A percentile compares a stretch with the other conserved stretches of the same genome.
These are phyloP conservation scores for Drosophila sp. DNA, from an alignment of 1,140 invertebrate genomes.

Conservation along the genomic window DNA sequence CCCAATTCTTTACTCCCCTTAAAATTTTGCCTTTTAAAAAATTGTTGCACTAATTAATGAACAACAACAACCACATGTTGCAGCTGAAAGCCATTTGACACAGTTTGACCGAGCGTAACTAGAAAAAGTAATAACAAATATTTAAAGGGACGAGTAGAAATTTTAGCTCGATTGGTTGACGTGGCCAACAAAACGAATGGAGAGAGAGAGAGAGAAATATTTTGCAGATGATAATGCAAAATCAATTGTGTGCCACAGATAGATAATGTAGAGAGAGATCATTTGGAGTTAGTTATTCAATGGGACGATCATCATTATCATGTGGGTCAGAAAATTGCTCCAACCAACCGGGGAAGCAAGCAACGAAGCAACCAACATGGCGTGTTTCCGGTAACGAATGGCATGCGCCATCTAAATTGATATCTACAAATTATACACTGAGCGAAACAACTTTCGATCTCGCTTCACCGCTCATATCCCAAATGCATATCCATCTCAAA, in stretches of 20 bases:
- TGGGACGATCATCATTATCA: neutral
- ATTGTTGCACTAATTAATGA: constrained; percentile 38
- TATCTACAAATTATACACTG: constrained; percentile 6
- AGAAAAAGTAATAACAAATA: constrained; percentile 35
- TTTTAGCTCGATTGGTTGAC: neutral
- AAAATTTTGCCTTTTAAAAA: constrained; percentile 7
- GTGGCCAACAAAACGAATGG: neutral
- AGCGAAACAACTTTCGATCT: neutral
- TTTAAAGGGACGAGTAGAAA: neutral
- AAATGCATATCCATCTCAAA: too few species aligned
- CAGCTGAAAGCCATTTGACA: constrained; percentile 76
- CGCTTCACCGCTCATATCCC: too few species aligned
- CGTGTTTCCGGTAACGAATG: constrained; percentile 12
- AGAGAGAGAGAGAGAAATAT: neutral
- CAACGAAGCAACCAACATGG: constrained; percentile 20
- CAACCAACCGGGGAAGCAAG: neutral
- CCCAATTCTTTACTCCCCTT: constrained; percentile 8
- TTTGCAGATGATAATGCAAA: constrained; percentile 4
- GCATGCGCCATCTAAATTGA: constrained; percentile 24
- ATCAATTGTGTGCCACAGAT: neutral
- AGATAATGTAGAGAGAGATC: neutral
- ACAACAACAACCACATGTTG: constrained; percentile 37
- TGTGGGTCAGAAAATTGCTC: constrained; percentile 14
- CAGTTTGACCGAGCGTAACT: constrained; percentile 75
- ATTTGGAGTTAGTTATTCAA: neutral